These are phyloP conservation scores for Petrocephalus zakoni DNA, from an alignment of 2,113 vertebrate genomes.

Conservation along the genomic window DNA sequence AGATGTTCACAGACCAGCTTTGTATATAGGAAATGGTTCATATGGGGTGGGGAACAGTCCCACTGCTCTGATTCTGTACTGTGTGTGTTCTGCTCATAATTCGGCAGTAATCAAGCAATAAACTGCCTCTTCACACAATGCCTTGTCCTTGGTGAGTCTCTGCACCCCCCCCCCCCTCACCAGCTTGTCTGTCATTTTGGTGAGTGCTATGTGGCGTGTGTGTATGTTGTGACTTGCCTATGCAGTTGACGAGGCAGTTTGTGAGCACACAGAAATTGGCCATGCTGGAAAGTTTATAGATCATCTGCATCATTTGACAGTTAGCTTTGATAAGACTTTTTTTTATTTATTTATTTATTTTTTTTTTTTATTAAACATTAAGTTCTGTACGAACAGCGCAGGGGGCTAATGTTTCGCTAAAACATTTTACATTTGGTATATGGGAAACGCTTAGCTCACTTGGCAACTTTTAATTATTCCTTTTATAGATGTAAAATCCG, in stretches of 20 bases:
- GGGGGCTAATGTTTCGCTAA: too few relatives aligned
- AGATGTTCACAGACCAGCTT: background rate
- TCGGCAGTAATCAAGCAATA: conserved; percentile 35
- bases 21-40: background rate
- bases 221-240: background rate
- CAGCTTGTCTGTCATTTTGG: background rate
- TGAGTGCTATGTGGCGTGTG: background rate
- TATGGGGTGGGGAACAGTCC: background rate
- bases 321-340: too few relatives aligned
- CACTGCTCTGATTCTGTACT: conserved; percentile 12
- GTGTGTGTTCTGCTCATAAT: conserved; percentile 29
- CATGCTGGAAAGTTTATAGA: background rate
- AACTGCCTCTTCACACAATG: conserved; percentile 33
- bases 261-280: background rate
- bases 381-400: too few relatives aligned
- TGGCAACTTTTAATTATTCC: too few relatives aligned
- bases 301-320: background rate
- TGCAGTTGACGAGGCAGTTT: background rate
- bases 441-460: too few relatives aligned
- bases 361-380: too few relatives aligned
- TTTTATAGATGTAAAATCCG: too few relatives aligned
- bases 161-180: background rate
- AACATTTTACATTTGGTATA: too few relatives aligned
- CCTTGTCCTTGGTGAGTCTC: conserved; percentile 12
- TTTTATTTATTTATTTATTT: too few relatives aligned